Conservation (phyloP, 2,113 vertebrate species). For the Grallaria varia region DNA sequence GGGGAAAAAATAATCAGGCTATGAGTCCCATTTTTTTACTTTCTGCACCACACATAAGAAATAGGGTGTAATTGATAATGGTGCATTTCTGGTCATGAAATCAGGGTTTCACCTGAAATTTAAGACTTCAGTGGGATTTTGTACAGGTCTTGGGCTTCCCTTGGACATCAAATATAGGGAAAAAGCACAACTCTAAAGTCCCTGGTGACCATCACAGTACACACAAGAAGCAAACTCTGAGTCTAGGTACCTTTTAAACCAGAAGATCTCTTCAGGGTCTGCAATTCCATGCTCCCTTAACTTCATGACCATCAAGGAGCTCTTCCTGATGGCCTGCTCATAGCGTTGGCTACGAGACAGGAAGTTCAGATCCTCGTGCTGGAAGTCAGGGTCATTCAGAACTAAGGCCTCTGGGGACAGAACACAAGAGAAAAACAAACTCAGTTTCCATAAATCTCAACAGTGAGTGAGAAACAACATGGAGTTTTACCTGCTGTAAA, state of each 20-base stretch:
- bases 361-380: slow-evolving; percentile 90
- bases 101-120: neutral
- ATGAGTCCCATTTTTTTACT: neutral
- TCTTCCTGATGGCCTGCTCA: slow-evolving; percentile 88
- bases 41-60: neutral
- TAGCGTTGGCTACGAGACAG: slow-evolving; percentile 92
- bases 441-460: neutral
- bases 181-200: neutral
- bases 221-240: neutral
- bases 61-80: neutral
- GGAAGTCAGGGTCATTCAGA: slow-evolving; percentile 87
- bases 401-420: slow-evolving; percentile 82
- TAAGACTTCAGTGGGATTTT: neutral
- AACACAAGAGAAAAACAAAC: neutral
- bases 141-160: neutral
- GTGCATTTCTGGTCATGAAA: neutral
- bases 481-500: neutral
- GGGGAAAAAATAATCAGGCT: neutral
- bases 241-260: slow-evolving; percentile 86
- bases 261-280: slow-evolving; percentile 90
- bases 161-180: neutral
- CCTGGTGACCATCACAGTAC: neutral
- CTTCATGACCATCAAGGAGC: slow-evolving; percentile 87
- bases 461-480: fast-evolving
- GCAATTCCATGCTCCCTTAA: slow-evolving; percentile 87